A percentile compares a stretch with the other conserved stretches of the same genome.
Conservation (phyloP, 2,113 vertebrate species). For the Ciconia stormi region DNA sequence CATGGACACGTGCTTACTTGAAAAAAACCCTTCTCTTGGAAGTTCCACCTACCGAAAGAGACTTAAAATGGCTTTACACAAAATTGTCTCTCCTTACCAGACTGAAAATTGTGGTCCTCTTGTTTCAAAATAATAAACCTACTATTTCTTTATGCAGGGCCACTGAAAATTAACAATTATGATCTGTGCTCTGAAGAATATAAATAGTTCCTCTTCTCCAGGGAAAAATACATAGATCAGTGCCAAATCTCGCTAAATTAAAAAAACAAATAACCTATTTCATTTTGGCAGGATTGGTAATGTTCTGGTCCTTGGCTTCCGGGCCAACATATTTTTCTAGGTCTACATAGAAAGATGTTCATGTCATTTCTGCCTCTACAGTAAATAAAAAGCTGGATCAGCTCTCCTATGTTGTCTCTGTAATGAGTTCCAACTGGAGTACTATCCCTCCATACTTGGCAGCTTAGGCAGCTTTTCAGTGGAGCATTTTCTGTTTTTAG, state of each 20-base stretch:
- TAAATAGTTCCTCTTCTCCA: slow-evolving; percentile 20
- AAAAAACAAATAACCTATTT: slow-evolving; percentile 55
- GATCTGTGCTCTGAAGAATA: slow-evolving; percentile 6
- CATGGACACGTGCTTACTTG: neutral
- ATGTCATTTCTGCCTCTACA: slow-evolving; percentile 41
- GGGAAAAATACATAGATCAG: neutral
- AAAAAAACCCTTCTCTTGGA: neutral
- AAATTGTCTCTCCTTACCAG: neutral
- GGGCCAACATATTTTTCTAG: slow-evolving; percentile 45
- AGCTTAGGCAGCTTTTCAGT: slow-evolving; percentile 28
- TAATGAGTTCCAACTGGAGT: slow-evolving; percentile 56
- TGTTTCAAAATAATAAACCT: neutral
- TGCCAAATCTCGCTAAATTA: slow-evolving; percentile 44
- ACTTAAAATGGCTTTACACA: neutral
- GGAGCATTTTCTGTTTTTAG: neutral
- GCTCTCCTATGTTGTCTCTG: slow-evolving; percentile 19
- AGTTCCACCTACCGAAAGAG: neutral
- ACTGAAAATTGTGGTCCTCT: neutral
- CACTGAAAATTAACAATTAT: slow-evolving; percentile 29
- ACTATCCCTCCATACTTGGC: slow-evolving; percentile 36
- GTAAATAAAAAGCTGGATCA: slow-evolving; percentile 64
- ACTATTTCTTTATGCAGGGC: neutral
- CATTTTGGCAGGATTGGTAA: slow-evolving; percentile 46
- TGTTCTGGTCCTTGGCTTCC: slow-evolving; percentile 52
- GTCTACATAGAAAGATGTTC: slow-evolving; percentile 53